Conservation (phyloP, 2,797 vertebrate genomes). For the Tolypeutes matacus region DNA sequence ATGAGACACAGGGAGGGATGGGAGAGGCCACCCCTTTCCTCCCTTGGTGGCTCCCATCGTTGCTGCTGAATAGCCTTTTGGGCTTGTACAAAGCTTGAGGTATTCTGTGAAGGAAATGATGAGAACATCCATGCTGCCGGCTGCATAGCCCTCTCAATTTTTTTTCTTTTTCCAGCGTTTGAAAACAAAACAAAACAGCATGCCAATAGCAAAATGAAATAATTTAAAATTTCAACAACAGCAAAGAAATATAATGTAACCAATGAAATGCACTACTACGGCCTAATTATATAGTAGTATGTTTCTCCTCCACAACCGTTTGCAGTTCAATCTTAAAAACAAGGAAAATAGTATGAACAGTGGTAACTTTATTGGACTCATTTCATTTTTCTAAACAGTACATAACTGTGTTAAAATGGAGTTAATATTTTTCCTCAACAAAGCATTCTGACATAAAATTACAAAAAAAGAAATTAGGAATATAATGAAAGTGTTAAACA, state of each 20-base stretch:
- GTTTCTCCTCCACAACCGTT: conserved; percentile 71
- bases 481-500: conserved; percentile 42
- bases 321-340: conserved; percentile 73
- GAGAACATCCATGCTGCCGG: conserved; percentile 63
- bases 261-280: conserved; percentile 63
- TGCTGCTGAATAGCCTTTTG: conserved; percentile 80
- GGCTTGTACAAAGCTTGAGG: conserved; percentile 81
- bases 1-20: conserved; percentile 72
- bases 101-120: conserved; percentile 80
- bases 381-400: conserved; percentile 56
- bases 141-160: conserved; percentile 7
- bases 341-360: background rate
- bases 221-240: conserved; percentile 68
- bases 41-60: conserved; percentile 64
- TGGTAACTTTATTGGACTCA: conserved; percentile 55
- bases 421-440: conserved; percentile 42
- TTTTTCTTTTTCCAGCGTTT: conserved; percentile 60
- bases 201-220: conserved; percentile 69
- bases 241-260: conserved; percentile 59
- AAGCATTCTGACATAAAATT: conserved; percentile 65
- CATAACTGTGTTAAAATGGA: conserved; percentile 67
- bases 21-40: conserved; percentile 77
- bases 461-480: conserved; percentile 15
- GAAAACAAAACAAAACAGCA: conserved; percentile 76
- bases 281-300: conserved; percentile 56